Evolutionary conservation across 2,113 vertebrate genomes (phyloP).

Genomic region (Esox niger): DNA sequence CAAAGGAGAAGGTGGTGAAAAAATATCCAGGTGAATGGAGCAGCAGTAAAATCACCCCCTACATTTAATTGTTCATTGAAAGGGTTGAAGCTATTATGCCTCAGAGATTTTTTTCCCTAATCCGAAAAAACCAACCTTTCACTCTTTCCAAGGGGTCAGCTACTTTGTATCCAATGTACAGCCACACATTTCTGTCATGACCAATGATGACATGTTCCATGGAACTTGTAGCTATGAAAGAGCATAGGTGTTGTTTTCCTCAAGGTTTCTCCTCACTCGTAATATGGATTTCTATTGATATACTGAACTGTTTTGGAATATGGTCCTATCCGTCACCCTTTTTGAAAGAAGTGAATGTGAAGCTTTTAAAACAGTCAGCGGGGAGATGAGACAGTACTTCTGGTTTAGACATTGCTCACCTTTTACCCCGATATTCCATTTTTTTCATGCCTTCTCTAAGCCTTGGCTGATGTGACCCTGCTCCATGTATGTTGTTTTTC

Average conservation of each 20-base stretch:
- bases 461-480: too few species aligned
- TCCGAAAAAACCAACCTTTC: slow-evolving; percentile 9
- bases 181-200: slow-evolving; percentile 5
- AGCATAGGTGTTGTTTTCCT: slow-evolving; percentile 34
- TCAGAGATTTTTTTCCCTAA: slow-evolving; percentile 2
- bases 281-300: slow-evolving; percentile 48
- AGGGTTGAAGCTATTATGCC: slow-evolving; percentile 4
- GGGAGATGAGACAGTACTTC: slow-evolving; percentile 24
- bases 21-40: slow-evolving; percentile 39
- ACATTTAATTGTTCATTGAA: not conserved
- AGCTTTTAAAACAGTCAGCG: slow-evolving; percentile 1
- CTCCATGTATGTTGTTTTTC: too few species aligned
- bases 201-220: slow-evolving; percentile 16
- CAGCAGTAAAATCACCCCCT: not conserved
- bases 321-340: slow-evolving; percentile 19
- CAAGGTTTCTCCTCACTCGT: slow-evolving; percentile 34
- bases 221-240: slow-evolving; percentile 28
- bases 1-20: slow-evolving; percentile 46
- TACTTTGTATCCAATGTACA: slow-evolving; percentile 13
- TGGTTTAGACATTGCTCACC: slow-evolving; percentile 15
- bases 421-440: slow-evolving; percentile 33
- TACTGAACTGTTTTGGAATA: slow-evolving; percentile 54
- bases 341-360: not conserved
- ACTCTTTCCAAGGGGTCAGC: not conserved
- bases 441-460: not conserved